phyloP scores from a whole-genome alignment of 2,113 vertebrate species.

The Engraulis encrasicolus region DNA sequence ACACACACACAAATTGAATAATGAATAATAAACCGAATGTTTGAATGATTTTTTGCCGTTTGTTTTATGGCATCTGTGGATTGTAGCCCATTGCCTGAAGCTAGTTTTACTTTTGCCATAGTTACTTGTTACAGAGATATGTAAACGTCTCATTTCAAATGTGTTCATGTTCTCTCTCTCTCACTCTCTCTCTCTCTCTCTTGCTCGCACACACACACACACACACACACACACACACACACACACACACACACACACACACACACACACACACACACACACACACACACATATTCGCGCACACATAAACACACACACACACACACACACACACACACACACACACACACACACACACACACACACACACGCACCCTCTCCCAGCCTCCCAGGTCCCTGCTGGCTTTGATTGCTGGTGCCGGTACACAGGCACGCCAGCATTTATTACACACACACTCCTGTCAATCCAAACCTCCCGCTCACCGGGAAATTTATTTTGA shows the following conservation, averaged over 20 bases:
- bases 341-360: not conserved
- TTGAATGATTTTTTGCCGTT: not conserved
- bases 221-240: not conserved
- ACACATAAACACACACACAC: not conserved
- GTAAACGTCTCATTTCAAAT: not conserved
- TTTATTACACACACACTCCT: conserved; percentile 83
- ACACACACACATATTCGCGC: not conserved
- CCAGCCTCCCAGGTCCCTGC: conserved; percentile 29
- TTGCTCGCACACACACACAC: not conserved
- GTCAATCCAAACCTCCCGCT: conserved; percentile 77
- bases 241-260: not conserved
- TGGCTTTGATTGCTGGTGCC: conserved; percentile 71
- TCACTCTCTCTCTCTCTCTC: no score
- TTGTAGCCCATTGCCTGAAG: not conserved
- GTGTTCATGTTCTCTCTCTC: no score
- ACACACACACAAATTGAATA: no score
- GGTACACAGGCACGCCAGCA: conserved; percentile 85
- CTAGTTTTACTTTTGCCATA: not conserved
- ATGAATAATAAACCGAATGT: no score
- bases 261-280: not conserved
- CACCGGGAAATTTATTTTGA: conserved; percentile 87
- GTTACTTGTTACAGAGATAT: not conserved
- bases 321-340: not conserved
- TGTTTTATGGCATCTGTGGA: not conserved
- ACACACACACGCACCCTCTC: not conserved